Evolutionary conservation across 2,797 vertebrate genomes (phyloP), one percentile per base, ranked within the genome.

Genomic region (Emys orbicularis): DNA sequence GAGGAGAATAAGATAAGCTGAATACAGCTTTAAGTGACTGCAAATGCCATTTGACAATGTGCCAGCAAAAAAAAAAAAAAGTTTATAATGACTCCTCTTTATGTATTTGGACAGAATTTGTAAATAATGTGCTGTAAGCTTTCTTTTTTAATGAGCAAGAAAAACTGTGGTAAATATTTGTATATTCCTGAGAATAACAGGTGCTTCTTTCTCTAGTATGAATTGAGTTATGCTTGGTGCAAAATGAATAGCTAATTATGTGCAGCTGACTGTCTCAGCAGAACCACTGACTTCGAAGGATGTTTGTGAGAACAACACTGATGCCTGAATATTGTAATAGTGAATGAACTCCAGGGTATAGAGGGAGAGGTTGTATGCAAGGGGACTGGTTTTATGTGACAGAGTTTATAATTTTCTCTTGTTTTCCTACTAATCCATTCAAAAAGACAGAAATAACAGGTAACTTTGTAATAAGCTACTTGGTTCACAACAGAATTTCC

Each of bases 101-200:
- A 2, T 83, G 81, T 37, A 4, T 88, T 93, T 95, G 96, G 97
- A 93, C 83, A 96, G 97, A 95, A 96, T 98, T 97, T 99, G 99
- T 99, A 99, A 98, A 99, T 99, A 99, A 98, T 98, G 98, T 98
- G 98, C 98, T 99, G 98, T 98, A 99, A 99, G 98, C 98, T 98
- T 98, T 98, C 98, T 98, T 98, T 97, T 98, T 98, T 98, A 98
- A 97, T 90, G 93, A 98, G 97, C 96, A 90, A 95, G 95, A 91
- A 97, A 90, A 97, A 98, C 97, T 98, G 98, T 99, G 99, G 98
- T 99, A 98, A 98, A 98, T 98, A 98, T 98, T 98, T 98, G 98
- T 98, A 98, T 98, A 98, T 98, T 98, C 98, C 98, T 98, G 96
- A 98, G 96, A 95, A 97, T 98, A 96, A 98, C 50, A 95, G 98